Percentiles rank a stretch among this genome's conserved stretches.
Evolutionary conservation across 2,113 vertebrate genomes (phyloP).

Genomic region (Thunnus thynnus): DNA sequence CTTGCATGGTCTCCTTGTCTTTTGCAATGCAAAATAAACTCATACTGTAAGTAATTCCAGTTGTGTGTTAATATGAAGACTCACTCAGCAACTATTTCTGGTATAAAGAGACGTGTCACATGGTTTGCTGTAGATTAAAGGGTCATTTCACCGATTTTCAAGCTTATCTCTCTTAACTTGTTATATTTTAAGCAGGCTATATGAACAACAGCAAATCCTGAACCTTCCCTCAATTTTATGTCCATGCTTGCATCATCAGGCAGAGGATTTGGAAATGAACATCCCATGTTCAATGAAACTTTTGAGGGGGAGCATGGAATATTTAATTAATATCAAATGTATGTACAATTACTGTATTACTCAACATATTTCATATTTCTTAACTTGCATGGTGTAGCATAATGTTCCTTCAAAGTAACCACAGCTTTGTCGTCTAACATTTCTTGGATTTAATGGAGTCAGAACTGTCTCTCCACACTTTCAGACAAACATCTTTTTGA

Average conservation of each 20-base stretch:
- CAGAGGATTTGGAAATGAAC: neutral
- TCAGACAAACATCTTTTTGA: too few relatives aligned
- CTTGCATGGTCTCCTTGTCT: neutral
- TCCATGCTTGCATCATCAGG: neutral
- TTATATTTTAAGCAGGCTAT: neutral
- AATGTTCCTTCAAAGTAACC: neutral
- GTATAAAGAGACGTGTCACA: neutral
- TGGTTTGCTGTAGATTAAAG: constrained; percentile 10
- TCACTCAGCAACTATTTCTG: constrained; percentile 24
- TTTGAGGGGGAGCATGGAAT: neutral
- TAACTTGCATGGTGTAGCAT: neutral
- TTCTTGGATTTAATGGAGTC: neutral
- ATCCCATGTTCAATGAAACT: too few relatives aligned
- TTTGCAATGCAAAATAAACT: constrained; percentile 21
- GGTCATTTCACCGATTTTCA: neutral
- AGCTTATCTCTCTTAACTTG: neutral
- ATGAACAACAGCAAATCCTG: neutral
- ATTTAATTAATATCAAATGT: too few relatives aligned
- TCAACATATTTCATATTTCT: neutral
- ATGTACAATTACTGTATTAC: neutral
- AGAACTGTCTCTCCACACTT: too few relatives aligned
- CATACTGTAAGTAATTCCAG: neutral
- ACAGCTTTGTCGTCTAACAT: neutral
- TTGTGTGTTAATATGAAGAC: neutral
- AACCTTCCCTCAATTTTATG: neutral